Evolutionary conservation across 2,797 vertebrate species (phyloP).

Genomic region (Siniperca undulata): DNA sequence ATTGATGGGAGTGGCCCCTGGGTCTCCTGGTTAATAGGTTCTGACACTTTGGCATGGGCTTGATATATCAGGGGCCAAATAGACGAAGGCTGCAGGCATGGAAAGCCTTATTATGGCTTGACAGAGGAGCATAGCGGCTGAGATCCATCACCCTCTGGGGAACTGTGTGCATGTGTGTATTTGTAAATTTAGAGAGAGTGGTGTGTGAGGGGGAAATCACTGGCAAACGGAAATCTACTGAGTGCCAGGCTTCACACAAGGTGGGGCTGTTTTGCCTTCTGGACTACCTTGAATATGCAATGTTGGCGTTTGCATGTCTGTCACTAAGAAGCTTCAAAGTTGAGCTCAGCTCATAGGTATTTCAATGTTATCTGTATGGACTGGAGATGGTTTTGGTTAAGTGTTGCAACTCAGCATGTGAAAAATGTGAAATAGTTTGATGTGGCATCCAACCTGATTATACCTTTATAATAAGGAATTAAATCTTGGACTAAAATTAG

Average conservation of each 20-base stretch:
- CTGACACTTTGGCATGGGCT: conserved; percentile 67
- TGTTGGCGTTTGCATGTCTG: conserved; percentile 28
- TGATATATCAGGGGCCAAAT: conserved; percentile 75
- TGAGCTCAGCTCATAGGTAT: conserved; percentile 12
- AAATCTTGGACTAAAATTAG: neutral
- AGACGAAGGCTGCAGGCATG: conserved; percentile 66
- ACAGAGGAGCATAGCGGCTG: conserved; percentile 59
- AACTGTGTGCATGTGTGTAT: conserved; percentile 59
- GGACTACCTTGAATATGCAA: conserved; percentile 41
- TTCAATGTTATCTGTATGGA: conserved; percentile 2
- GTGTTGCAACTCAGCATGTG: neutral
- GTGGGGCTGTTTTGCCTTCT: conserved; percentile 45
- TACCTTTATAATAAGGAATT: neutral
- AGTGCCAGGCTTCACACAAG: conserved; percentile 48
- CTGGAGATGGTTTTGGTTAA: neutral
- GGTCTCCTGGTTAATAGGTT: conserved; percentile 71
- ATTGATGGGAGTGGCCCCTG: conserved; percentile 61
- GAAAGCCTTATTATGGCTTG: conserved; percentile 70
- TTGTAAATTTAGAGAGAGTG: conserved; percentile 49
- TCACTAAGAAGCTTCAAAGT: conserved; percentile 24
- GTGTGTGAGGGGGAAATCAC: conserved; percentile 33
- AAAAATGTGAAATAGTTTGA: conserved; percentile 8
- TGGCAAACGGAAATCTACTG: conserved; percentile 58
- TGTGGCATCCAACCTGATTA: neutral
- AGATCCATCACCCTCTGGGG: conserved; percentile 75